Percentiles rank a stretch among this genome's conserved stretches.
Evolutionary conservation across 2,113 vertebrate genomes (phyloP).

Genomic region (Oreochromis aureus): DNA sequence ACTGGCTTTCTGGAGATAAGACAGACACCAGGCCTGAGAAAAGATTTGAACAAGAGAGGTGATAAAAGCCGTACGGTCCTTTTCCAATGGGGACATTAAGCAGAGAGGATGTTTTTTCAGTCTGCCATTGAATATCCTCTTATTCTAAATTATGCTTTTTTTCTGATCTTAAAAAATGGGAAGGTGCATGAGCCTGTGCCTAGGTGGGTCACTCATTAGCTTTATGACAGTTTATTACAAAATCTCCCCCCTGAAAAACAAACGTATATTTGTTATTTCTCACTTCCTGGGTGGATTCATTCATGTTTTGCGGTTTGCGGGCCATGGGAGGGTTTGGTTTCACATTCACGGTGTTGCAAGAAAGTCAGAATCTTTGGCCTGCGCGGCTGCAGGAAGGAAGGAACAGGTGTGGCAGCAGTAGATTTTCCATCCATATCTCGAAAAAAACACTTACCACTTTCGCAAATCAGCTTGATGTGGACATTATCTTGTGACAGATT

Average conservation of each 20-base stretch:
- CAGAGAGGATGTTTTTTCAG: constrained; percentile 11
- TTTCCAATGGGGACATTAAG: neutral
- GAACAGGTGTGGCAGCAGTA: constrained; percentile 65
- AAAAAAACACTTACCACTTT: neutral
- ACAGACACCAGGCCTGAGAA: constrained; percentile 13
- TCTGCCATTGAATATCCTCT: constrained; percentile 6
- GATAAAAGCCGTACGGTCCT: neutral
- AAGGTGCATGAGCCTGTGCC: neutral
- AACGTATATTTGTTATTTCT: neutral
- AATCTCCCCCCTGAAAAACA: accelerated
- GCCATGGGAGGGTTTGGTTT: constrained; percentile 5
- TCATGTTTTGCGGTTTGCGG: neutral
- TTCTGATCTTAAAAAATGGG: neutral
- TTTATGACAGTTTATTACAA: neutral
- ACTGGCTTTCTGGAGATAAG: neutral
- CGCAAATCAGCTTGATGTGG: neutral
- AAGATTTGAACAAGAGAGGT: neutral
- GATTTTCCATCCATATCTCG: constrained; percentile 26
- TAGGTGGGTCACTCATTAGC: neutral
- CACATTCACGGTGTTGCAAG: neutral
- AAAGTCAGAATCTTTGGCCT: constrained; percentile 17
- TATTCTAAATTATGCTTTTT: neutral
- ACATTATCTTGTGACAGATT: neutral
- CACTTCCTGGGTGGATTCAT: neutral
- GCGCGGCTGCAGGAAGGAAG: constrained; percentile 63